Evolutionary conservation across 2,113 vertebrate genomes (phyloP).

Genomic region (Eudorcas thomsonii): DNA sequence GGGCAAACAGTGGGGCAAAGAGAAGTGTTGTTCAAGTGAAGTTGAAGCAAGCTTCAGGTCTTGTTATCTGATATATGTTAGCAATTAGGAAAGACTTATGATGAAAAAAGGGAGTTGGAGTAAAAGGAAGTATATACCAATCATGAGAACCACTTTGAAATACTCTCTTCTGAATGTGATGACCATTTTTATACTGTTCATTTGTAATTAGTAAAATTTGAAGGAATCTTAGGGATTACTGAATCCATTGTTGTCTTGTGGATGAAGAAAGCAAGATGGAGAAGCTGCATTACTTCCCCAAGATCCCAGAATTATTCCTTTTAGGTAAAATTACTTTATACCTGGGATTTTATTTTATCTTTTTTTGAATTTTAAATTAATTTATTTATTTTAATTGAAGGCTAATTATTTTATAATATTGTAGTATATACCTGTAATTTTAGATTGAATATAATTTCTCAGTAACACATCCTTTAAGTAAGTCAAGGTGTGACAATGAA

Average conservation of each 20-base stretch:
- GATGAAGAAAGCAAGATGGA: not conserved
- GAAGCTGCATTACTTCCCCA: not conserved
- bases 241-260: not conserved
- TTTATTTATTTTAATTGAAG: not conserved
- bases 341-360: not conserved
- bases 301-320: not conserved
- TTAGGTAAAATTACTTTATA: not conserved
- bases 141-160: not conserved
- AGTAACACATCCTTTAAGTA: not conserved
- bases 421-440: not conserved
- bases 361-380: not conserved
- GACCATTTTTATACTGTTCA: not conserved
- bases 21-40: not conserved
- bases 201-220: not conserved
- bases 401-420: not conserved
- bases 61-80: not conserved
- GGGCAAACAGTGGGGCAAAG: not conserved
- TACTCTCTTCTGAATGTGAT: not conserved
- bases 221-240: not conserved
- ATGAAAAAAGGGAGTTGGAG: not conserved
- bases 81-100: slow-evolving; percentile 46
- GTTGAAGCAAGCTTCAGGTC: not conserved
- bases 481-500: not conserved
- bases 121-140: slow-evolving; percentile 24
- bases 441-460: not conserved